Conservation (phyloP, 2,797 vertebrate species). For the Chaetophractus vellerosus region DNA sequence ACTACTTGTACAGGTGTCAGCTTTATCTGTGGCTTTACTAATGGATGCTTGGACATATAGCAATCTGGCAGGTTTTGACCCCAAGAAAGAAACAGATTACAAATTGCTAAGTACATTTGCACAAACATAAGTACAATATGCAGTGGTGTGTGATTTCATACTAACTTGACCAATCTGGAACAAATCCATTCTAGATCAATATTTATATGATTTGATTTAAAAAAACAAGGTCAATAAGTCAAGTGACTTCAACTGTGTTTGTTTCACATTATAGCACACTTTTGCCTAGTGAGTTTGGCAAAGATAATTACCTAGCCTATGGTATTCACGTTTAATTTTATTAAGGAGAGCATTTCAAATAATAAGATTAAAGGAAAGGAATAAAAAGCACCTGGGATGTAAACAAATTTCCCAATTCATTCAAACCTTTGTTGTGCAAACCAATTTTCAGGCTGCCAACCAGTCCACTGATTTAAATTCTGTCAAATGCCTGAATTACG, state of each 20-base stretch:
- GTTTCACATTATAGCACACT: neutral
- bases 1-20: neutral
- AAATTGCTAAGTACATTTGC: neutral
- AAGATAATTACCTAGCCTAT: neutral
- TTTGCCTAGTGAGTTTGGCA: neutral
- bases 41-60: neutral
- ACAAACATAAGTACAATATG: neutral
- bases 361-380: slow-evolving; percentile 24
- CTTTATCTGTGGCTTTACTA: slow-evolving; percentile 12
- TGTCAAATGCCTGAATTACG: slow-evolving; percentile 65
- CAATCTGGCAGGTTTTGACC: neutral
- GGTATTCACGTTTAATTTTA: neutral
- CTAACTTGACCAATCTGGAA: neutral
- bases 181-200: slow-evolving; percentile 25
- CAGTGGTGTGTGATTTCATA: neutral
- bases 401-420: slow-evolving; percentile 40
- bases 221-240: slow-evolving; percentile 14
- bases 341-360: slow-evolving; percentile 22
- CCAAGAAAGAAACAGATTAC: neutral
- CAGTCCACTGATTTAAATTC: slow-evolving; percentile 69
- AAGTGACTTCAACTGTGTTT: neutral
- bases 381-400: neutral
- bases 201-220: slow-evolving; percentile 25
- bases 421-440: slow-evolving; percentile 51
- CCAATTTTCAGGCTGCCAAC: slow-evolving; percentile 60